phyloP scores from a whole-genome alignment of 2,888 invertebrate species.

The Bedellia somnulentella region DNA sequence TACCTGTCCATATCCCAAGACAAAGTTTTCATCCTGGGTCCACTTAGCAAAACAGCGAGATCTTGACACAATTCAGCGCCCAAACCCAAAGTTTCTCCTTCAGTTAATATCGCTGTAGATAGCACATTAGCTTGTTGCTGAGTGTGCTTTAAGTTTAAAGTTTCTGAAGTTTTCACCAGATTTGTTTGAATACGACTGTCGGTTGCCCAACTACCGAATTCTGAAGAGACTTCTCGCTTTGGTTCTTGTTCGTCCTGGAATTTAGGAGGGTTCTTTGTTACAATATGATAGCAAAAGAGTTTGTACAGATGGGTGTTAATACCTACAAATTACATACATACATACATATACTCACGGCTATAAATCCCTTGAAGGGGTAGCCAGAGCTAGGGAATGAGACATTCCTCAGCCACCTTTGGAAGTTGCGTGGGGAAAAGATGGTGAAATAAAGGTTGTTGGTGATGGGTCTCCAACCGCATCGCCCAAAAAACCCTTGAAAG shows the following conservation, averaged over 20 bases:
- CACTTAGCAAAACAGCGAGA: constrained; percentile 68
- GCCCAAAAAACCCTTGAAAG: too few species aligned
- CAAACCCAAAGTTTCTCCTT: constrained; percentile 67
- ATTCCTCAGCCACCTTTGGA: too few species aligned
- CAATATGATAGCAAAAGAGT: too few species aligned
- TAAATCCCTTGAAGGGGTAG: too few species aligned
- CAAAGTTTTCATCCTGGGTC: constrained; percentile 70
- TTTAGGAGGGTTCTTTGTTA: too few species aligned
- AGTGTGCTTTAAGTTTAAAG: constrained; percentile 35
- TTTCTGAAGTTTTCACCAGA: constrained; percentile 51
- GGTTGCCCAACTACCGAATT: constrained; percentile 44
- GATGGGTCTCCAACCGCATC: too few species aligned
- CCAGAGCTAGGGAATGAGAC: too few species aligned
- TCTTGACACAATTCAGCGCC: constrained; percentile 69
- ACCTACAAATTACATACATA: too few species aligned
- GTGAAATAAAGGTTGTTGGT: too few species aligned
- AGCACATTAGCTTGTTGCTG: constrained; percentile 54
- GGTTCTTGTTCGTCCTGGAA: constrained; percentile 26
- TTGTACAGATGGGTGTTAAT: too few species aligned
- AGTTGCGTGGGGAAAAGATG: too few species aligned
- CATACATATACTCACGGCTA: too few species aligned
- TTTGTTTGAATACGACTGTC: constrained; percentile 48
- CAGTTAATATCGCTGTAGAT: constrained; percentile 57
- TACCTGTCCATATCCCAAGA: constrained; percentile 67
- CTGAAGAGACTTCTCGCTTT: constrained; percentile 21